Evolutionary conservation across 2,113 vertebrate genomes (phyloP).

Genomic region (Oxygymnocypris stewartii): DNA sequence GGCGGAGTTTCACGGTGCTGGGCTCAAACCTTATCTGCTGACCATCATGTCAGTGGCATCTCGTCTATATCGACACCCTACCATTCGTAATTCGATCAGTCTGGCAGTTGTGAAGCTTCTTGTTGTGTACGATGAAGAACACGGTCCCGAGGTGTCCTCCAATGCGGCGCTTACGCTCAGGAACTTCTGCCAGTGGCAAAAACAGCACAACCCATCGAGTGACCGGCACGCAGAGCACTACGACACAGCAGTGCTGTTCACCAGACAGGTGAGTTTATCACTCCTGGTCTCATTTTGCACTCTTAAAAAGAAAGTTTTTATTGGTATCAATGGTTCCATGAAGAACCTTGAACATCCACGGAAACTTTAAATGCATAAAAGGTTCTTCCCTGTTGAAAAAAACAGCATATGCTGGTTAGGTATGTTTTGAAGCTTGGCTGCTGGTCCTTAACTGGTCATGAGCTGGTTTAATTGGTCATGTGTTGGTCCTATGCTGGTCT

Average conservation of each 20-base stretch:
- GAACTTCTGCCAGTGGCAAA: slow-evolving; percentile 97
- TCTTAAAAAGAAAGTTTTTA: no score
- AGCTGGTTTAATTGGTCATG: no score
- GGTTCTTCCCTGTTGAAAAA: no score
- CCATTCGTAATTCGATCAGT: slow-evolving; percentile 92
- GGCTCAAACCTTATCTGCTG: slow-evolving; percentile 91
- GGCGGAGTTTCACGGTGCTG: slow-evolving; percentile 90
- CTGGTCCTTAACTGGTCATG: no score
- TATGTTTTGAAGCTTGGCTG: no score
- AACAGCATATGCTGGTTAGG: no score
- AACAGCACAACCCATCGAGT: slow-evolving; percentile 88
- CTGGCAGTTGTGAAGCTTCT: slow-evolving; percentile 95
- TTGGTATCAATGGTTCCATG: no score
- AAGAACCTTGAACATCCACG: no score
- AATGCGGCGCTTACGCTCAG: slow-evolving; percentile 93
- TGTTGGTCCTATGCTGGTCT: no score
- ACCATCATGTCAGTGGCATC: slow-evolving; percentile 93
- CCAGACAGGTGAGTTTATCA: slow-evolving; percentile 81
- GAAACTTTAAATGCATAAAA: no score
- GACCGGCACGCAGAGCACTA: slow-evolving; percentile 93
- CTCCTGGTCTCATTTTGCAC: neutral
- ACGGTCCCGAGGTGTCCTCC: slow-evolving; percentile 88
- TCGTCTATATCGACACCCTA: slow-evolving; percentile 92
- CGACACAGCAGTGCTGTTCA: slow-evolving; percentile 95
- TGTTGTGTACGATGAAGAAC: slow-evolving; percentile 89